A percentile compares a stretch with the other conserved stretches of the same genome.
phyloP scores from a whole-genome alignment of 1,140 invertebrate species.

The Drosophila baimaii region DNA sequence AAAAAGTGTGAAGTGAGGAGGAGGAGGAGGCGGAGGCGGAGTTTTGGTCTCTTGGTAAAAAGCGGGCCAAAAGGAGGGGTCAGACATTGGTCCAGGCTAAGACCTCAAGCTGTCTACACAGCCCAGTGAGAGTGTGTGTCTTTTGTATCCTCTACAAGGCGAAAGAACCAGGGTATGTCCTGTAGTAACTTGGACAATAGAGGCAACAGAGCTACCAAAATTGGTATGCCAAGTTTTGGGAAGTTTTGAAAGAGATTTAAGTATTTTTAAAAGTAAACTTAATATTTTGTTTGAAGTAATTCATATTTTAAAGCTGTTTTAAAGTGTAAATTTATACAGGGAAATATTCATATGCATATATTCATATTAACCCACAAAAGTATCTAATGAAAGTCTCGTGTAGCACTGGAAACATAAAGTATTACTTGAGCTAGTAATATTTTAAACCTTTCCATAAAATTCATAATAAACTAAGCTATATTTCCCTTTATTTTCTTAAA shows the following conservation, averaged over 20 bases:
- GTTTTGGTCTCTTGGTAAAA: conserved; percentile 20
- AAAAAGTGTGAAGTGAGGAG: conserved; percentile 53
- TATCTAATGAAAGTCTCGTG: too few species aligned
- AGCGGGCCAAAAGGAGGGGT: conserved; percentile 22
- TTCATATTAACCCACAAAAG: too few species aligned
- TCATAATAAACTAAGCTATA: too few species aligned
- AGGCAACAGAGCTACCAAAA: not conserved
- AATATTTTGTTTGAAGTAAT: not conserved
- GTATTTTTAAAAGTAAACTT: too few species aligned
- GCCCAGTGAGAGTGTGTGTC: conserved; percentile 10
- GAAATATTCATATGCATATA: too few species aligned
- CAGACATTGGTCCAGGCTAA: conserved; percentile 51
- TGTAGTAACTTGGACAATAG: not conserved
- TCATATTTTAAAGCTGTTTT: not conserved
- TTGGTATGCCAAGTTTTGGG: not conserved
- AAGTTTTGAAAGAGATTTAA: not conserved
- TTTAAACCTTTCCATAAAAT: not conserved
- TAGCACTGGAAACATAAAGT: too few species aligned
- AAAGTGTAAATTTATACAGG: too few species aligned
- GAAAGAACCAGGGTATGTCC: not conserved
- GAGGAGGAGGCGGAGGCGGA: not conserved
- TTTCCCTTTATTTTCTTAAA: not conserved
- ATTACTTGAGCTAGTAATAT: too few species aligned
- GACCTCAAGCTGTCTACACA: conserved; percentile 31
- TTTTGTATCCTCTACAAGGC: not conserved